A percentile compares a stretch with the other conserved stretches of the same genome.
These are phyloP conservation scores for Grammatotria lemairii DNA, from an alignment of 2,113 vertebrate species.

Conservation along the genomic window DNA sequence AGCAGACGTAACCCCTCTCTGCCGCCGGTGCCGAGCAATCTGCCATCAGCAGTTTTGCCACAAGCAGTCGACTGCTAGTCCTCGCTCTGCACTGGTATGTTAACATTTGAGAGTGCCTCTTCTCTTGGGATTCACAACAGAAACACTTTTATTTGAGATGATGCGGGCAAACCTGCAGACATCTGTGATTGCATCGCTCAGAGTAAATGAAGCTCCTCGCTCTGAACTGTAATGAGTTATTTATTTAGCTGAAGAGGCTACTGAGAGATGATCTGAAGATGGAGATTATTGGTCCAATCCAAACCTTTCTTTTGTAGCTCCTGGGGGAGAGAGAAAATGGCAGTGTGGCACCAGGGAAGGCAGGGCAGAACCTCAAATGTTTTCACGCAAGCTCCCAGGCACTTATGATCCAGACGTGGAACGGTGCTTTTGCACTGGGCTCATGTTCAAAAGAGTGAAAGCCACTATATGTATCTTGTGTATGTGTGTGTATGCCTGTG, in stretches of 20 bases:
- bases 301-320: conserved; percentile 30
- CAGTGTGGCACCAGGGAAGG: conserved; percentile 67
- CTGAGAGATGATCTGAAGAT: conserved; percentile 73
- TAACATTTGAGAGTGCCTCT: conserved; percentile 43
- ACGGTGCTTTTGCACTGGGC: neutral
- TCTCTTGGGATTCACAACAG: conserved; percentile 59
- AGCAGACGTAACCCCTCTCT: neutral
- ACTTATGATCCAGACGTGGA: conserved; percentile 20
- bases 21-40: neutral
- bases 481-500: neutral
- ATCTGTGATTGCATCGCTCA: conserved; percentile 69
- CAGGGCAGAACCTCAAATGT: conserved; percentile 60
- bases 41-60: conserved; percentile 1
- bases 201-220: conserved; percentile 70
- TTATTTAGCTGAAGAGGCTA: conserved; percentile 74
- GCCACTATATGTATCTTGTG: neutral
- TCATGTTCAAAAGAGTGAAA: neutral
- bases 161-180: conserved; percentile 60
- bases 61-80: conserved; percentile 1
- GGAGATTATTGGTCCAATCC: conserved; percentile 59
- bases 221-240: conserved; percentile 76
- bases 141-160: conserved; percentile 58
- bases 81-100: conserved; percentile 20
- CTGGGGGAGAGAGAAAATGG: conserved; percentile 67
- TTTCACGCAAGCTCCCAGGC: conserved; percentile 51